Evolutionary conservation across 2,797 vertebrate genomes (phyloP), one percentile per base, ranked within the genome.

Genomic region (Xerus rutilus): DNA sequence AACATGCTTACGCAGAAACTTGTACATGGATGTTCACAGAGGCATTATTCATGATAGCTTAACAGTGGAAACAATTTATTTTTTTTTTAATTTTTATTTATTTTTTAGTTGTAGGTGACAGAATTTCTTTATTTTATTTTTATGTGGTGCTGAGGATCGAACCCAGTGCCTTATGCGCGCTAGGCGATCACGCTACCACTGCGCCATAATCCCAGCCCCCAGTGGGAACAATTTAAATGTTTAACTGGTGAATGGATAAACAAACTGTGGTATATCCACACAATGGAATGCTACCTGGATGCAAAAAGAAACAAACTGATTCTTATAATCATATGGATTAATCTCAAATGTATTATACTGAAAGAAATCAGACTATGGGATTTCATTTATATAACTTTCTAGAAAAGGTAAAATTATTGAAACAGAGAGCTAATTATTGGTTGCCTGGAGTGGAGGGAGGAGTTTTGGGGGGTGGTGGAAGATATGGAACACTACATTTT

Each of bases 221-320:
- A 23, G 5, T 81, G 18, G 30, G 70, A 84, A 92, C 30, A 43
- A 35, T 13, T 13, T 39, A n/a, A 82, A 67, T 83, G 52, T 23
- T 12, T 65, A 92, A 39, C 54, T 78, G 59, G 32, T 20, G 35
- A 84, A 82, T 45, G 57, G n/a, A 86, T 69, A 67, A 82, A 64
- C 49, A 88, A 83, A 84, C 65, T 83, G 28, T 83, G 28, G 30
- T 84, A 72, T 12, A 45, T 30, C 54, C 73, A 88, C 8, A 70
- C 39, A 72, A 47, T 30, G n/a, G 59, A 90, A 91, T 73, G 39
- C 45, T 85, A 79, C 72, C 14, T 65, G 73, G 39, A n/a, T 93
- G 84, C n/a, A 79, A 70, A 93, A 94, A 64, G 49, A 89, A 88
- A 90, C 18, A 47, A 87, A 93, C 9, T 39, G 35, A 78, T 57